phyloP scores from a whole-genome alignment of 2,113 vertebrate genomes.

The Rallus limicola region DNA sequence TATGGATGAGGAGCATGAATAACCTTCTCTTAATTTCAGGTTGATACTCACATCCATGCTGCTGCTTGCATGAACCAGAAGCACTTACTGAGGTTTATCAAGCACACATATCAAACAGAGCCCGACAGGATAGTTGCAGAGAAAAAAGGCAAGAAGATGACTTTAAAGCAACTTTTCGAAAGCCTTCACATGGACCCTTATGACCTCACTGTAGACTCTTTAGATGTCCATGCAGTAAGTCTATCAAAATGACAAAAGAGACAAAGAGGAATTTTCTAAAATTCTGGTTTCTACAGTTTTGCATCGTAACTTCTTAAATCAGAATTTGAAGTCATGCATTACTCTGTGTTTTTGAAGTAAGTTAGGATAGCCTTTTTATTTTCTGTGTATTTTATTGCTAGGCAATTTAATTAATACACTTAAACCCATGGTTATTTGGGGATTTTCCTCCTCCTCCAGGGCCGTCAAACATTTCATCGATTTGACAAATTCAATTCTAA shows the following conservation, averaged over 20 bases:
- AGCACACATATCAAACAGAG: conserved; percentile 88
- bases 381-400: neutral
- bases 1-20: neutral
- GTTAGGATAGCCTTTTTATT: neutral
- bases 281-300: neutral
- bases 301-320: neutral
- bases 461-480: conserved; percentile 96
- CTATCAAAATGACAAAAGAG: neutral
- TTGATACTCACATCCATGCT: conserved; percentile 97
- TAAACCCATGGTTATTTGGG: neutral
- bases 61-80: conserved; percentile 99
- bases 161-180: conserved; percentile 88
- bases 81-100: conserved; percentile 92
- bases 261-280: neutral
- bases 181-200: conserved; percentile 94
- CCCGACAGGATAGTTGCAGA: conserved; percentile 85
- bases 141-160: conserved; percentile 84
- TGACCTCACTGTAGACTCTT: conserved; percentile 95
- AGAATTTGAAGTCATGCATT: neutral
- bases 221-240: conserved; percentile 96
- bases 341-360: neutral
- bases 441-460: conserved; percentile 69
- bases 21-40: conserved; percentile 76
- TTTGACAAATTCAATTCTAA: conserved; percentile 99
- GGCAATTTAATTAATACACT: neutral